Evolutionary conservation across 2,113 vertebrate genomes (phyloP).

Genomic region (Pomatostomus ruficeps): DNA sequence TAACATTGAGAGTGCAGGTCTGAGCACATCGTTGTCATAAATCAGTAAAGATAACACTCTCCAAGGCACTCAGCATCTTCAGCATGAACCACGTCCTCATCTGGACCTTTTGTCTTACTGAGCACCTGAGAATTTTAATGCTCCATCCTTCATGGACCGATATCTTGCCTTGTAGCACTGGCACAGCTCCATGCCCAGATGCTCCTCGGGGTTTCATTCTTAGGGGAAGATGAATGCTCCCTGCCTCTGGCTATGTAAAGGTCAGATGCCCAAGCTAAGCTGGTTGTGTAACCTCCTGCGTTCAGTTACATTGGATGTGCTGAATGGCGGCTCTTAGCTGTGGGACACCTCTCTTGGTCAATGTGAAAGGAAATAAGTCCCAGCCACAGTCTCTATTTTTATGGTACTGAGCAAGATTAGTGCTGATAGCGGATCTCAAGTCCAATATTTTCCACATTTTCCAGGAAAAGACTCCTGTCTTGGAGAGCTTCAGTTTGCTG

Average conservation of each 20-base stretch:
- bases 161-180: neutral
- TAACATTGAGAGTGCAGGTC: neutral
- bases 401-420: neutral
- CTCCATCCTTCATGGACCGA: neutral
- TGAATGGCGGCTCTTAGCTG: neutral
- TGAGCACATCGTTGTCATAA: neutral
- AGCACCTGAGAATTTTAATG: neutral
- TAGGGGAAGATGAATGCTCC: neutral
- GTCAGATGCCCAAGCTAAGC: neutral
- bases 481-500: neutral
- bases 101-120: neutral
- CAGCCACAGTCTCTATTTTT: neutral
- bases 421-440: neutral
- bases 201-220: neutral
- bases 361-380: neutral
- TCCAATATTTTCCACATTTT: neutral
- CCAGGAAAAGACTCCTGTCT: neutral
- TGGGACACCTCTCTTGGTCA: neutral
- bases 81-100: neutral
- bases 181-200: neutral
- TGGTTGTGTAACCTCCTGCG: rapidly evolving
- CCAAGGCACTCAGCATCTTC: neutral
- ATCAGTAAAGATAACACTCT: neutral
- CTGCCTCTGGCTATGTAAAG: neutral
- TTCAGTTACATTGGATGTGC: neutral